These are phyloP conservation scores for Sarcophaga bullata DNA, from an alignment of 1,140 invertebrate species.

Conservation along the genomic window DNA sequence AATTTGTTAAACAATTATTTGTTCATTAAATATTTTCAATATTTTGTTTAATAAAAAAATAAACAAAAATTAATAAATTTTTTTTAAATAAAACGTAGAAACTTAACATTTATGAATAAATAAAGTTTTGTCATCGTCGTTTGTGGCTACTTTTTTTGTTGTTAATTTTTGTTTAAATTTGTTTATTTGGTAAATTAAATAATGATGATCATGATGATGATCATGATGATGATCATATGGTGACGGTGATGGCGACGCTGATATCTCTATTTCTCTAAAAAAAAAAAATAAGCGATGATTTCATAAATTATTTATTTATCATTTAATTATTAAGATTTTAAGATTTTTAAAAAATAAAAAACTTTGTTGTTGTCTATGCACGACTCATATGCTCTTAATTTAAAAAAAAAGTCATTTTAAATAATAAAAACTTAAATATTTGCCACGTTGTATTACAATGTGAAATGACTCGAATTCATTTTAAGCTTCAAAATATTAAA, in stretches of 20 bases:
- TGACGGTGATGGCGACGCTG: too few relatives aligned
- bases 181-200: too few relatives aligned
- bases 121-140: too few relatives aligned
- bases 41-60: too few relatives aligned
- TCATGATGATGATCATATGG: neutral
- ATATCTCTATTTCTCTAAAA: conserved; percentile 4
- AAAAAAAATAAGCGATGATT: neutral
- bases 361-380: neutral
- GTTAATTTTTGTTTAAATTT: too few relatives aligned
- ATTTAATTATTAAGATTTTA: neutral
- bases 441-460: neutral
- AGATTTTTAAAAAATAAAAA: neutral
- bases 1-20: too few relatives aligned
- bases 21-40: too few relatives aligned
- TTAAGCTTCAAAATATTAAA: neutral
- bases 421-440: neutral
- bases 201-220: too few relatives aligned
- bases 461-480: neutral
- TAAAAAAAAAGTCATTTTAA: neutral
- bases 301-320: conserved; percentile 10
- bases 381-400: neutral
- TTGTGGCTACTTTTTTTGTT: too few relatives aligned
- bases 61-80: too few relatives aligned
- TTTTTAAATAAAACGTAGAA: too few relatives aligned
- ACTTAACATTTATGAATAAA: too few relatives aligned